Conservation (phyloP, 2,113 vertebrate genomes). For the Echinops telfairi region DNA sequence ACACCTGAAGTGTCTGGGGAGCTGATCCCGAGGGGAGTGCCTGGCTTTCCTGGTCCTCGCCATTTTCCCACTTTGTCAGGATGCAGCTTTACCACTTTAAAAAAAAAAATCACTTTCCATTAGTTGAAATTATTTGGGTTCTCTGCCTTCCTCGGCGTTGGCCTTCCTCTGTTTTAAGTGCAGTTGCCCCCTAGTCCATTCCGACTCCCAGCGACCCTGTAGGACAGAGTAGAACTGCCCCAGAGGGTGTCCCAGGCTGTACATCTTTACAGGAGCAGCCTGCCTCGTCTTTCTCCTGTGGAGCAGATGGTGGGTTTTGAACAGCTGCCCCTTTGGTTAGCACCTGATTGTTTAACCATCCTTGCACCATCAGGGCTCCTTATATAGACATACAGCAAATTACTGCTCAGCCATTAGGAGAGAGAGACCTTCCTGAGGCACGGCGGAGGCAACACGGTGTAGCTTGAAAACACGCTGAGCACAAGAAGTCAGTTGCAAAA, state of each 20-base stretch:
- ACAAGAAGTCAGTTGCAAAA: neutral
- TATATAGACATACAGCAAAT: neutral
- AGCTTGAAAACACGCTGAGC: neutral
- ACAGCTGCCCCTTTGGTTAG: neutral
- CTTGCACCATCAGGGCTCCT: neutral
- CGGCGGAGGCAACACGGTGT: neutral
- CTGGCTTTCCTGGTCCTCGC: too few relatives aligned
- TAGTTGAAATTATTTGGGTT: too few relatives aligned
- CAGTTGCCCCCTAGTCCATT: neutral
- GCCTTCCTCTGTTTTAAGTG: neutral
- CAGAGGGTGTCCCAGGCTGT: neutral
- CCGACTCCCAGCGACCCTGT: neutral
- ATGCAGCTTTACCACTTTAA: too few relatives aligned
- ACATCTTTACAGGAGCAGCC: too few relatives aligned
- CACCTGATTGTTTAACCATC: neutral
- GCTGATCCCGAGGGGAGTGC: too few relatives aligned
- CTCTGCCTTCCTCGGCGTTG: too few relatives aligned
- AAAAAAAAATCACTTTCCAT: too few relatives aligned
- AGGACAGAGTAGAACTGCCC: neutral
- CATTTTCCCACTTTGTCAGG: too few relatives aligned
- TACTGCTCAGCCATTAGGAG: neutral
- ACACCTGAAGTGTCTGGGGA: too few relatives aligned
- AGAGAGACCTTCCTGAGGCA: neutral
- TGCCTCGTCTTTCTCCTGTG: neutral
- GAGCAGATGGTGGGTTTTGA: neutral